Evolutionary conservation across 2,113 vertebrate genomes (phyloP).

Genomic region (Pelmatolapia mariae): DNA sequence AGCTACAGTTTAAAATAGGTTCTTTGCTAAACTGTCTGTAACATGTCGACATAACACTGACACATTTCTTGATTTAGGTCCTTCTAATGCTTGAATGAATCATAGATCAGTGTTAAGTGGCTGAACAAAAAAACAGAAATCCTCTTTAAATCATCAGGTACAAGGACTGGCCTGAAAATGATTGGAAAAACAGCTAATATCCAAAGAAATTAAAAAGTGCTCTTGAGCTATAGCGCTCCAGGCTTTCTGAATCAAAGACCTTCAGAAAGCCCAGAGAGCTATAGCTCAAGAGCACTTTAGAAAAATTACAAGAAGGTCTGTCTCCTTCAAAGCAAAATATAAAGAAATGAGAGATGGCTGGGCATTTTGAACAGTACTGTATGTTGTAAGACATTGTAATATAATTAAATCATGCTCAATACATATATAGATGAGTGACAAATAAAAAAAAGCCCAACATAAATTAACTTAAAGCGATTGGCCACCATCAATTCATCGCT

Average conservation of each 20-base stretch:
- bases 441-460: neutral
- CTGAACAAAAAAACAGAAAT: neutral
- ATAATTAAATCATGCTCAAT: neutral
- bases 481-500: neutral
- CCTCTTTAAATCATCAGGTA: neutral
- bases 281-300: neutral
- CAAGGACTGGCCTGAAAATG: neutral
- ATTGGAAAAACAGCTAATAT: neutral
- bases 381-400: neutral
- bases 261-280: neutral
- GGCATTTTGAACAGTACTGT: neutral
- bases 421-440: neutral
- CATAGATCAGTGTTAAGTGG: neutral
- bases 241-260: neutral
- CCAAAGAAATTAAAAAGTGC: neutral
- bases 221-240: neutral
- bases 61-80: neutral
- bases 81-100: neutral
- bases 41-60: neutral
- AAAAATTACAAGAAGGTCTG: neutral
- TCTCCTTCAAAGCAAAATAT: neutral
- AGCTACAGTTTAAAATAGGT: neutral
- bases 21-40: neutral
- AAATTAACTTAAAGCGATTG: neutral
- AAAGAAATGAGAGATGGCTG: neutral